phyloP scores from a whole-genome alignment of 2,113 vertebrate genomes.

The Sebastes fasciatus region DNA sequence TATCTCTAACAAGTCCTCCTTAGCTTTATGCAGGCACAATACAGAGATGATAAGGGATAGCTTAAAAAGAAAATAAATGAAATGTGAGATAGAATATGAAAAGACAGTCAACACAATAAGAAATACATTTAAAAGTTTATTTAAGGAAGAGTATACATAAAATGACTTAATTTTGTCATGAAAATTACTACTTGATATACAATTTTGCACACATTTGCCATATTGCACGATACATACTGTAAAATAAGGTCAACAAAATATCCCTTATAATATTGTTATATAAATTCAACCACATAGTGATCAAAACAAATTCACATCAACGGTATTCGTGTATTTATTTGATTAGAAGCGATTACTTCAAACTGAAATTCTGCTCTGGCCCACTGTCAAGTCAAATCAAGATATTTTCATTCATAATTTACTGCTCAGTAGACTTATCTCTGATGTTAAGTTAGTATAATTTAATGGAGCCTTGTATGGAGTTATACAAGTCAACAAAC shows the following conservation, averaged over 20 bases:
- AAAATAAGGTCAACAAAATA: slow-evolving; percentile 1
- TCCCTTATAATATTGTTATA: neutral
- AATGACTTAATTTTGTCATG: neutral
- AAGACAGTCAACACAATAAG: neutral
- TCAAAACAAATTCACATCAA: neutral
- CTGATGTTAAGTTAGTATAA: too few relatives aligned
- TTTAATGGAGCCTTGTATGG: neutral
- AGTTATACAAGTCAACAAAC: neutral
- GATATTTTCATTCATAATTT: neutral
- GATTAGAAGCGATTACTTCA: neutral
- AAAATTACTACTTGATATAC: too few relatives aligned
- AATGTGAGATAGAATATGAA: neutral
- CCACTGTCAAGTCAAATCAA: neutral
- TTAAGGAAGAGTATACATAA: neutral
- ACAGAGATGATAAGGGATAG: neutral
- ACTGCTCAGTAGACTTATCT: neutral
- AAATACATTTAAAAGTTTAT: neutral
- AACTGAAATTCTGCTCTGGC: neutral
- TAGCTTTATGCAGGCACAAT: neutral
- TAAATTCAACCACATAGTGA: neutral
- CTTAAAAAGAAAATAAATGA: neutral
- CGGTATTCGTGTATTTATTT: neutral
- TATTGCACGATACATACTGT: neutral
- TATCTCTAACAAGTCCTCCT: neutral
- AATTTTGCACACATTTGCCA: neutral